phyloP scores from a whole-genome alignment of 2,797 vertebrate species.

The Toxotes lorentzi region DNA sequence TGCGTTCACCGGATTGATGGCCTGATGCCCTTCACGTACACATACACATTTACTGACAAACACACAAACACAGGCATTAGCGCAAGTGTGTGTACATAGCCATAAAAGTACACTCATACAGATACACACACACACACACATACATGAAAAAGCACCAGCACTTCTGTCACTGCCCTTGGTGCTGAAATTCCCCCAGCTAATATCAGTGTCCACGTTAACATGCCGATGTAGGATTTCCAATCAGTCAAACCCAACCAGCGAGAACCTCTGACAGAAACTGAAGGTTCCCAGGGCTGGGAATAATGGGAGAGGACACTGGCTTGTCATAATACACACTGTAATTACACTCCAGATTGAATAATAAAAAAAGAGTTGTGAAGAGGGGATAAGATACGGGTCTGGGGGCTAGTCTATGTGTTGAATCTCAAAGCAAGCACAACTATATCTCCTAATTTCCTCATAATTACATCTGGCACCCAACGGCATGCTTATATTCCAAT shows the following conservation, averaged over 20 bases:
- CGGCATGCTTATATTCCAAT: neutral
- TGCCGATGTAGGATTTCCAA: constrained; percentile 30
- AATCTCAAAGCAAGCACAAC: constrained; percentile 38
- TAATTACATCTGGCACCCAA: constrained; percentile 57
- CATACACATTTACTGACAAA: neutral
- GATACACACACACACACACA: constrained; percentile 10
- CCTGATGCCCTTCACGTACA: constrained; percentile 22
- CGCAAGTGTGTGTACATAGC: constrained; percentile 22
- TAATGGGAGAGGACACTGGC: constrained; percentile 15
- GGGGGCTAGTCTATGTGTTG: constrained; percentile 30
- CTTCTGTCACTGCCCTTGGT: constrained; percentile 49
- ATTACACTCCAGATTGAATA: constrained; percentile 61
- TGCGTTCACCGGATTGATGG: constrained; percentile 35
- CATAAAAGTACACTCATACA: constrained; percentile 15
- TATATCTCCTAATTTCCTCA: constrained; percentile 54
- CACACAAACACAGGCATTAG: constrained; percentile 19
- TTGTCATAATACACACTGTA: constrained; percentile 41
- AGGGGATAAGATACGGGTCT: constrained; percentile 43
- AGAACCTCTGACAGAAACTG: constrained; percentile 21
- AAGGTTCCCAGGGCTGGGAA: constrained; percentile 34
- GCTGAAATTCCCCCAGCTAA: constrained; percentile 65
- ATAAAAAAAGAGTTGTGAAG: constrained; percentile 43
- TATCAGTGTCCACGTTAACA: constrained; percentile 49
- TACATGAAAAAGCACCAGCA: neutral
- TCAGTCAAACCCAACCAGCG: constrained; percentile 42